A percentile compares a stretch with the other conserved stretches of the same genome.
Conservation (phyloP, 2,888 invertebrate genomes). For the Agrochola circellaris region DNA sequence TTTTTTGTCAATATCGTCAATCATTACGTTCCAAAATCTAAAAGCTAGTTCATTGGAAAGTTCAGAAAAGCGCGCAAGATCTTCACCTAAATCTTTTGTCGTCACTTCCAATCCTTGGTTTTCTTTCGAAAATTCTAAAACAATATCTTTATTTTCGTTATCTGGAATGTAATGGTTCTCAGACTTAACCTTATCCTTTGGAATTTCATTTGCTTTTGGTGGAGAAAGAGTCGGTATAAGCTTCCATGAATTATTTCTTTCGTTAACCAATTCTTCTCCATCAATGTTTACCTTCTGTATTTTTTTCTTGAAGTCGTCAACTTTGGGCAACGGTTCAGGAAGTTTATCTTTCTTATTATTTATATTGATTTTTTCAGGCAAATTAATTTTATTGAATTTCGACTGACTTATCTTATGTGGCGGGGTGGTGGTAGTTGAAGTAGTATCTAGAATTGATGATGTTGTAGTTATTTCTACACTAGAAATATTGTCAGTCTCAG, state of each 20-base stretch:
- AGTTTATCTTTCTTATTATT: constrained; percentile 70
- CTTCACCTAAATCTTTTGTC: constrained; percentile 93
- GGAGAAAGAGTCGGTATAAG: constrained; percentile 91
- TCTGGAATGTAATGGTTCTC: constrained; percentile 75
- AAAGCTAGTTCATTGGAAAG: constrained; percentile 96
- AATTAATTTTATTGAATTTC: constrained; percentile 65
- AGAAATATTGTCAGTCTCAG: constrained; percentile 22
- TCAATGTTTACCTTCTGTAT: constrained; percentile 87
- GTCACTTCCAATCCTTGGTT: constrained; percentile 94
- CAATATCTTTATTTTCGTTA: constrained; percentile 81
- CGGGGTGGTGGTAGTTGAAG: constrained; percentile 41
- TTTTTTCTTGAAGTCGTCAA: constrained; percentile 88
- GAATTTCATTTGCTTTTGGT: constrained; percentile 82
- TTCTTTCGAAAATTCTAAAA: constrained; percentile 85
- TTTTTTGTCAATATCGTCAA: constrained; percentile 93
- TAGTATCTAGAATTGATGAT: constrained; percentile 35
- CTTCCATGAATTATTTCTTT: constrained; percentile 90
- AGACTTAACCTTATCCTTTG: constrained; percentile 82
- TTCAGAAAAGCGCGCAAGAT: constrained; percentile 94
- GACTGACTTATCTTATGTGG: constrained; percentile 56
- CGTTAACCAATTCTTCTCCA: constrained; percentile 83
- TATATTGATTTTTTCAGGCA: constrained; percentile 51
- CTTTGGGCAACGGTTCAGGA: constrained; percentile 77
- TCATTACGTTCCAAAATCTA: constrained; percentile 94
- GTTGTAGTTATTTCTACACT: constrained; percentile 45